Evolutionary conservation across 2,797 vertebrate species (phyloP), one percentile per base, ranked within the genome.

Genomic region (Moxostoma hubbsi): DNA sequence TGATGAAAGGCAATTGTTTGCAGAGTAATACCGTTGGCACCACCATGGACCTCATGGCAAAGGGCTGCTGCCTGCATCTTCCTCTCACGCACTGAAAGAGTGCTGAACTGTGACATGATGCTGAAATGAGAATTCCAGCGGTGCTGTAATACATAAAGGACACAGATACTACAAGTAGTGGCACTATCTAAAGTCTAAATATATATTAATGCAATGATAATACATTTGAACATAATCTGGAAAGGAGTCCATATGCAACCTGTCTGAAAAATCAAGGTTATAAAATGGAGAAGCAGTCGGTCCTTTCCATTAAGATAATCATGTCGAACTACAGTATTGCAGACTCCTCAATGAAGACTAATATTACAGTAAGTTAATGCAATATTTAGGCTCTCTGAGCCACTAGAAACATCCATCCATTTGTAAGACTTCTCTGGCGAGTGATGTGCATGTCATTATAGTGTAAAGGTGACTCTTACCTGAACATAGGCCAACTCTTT

Each of bases 61-160:
- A 98, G 95, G 92, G 95, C 95, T 64, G 94, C 93, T 47, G 96
- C 96, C 88, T 93, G 91, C 86, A 94, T 95, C 90, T 94, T 96
- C 91, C 93, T 95, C 93, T 98, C 94, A 89, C 93, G 95, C 71
- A 90, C 73, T 80, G 91, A 89, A 92, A 95, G 94, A 90, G 94
- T 94, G 91, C 93, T 94, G 85, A 93, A 93, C 74, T 96, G 94
- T 85, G 96, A 96, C 93, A 97, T 94, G 94, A 93, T 92, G 43
- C 61, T 77, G 84, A 82, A 77, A 86, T 53, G 55, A 67, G 65
- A 68, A 68, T 49, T 74, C 85, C 49, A 82, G 51, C 88, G 87
- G 86, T 89, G 92, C 93, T 90, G 87, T 84, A 92, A 90, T 82
- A 91, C 78, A 92, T 79, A 86, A 80, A 89, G 81, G 81, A 90